Evolutionary conservation across 2,888 invertebrate genomes (phyloP).

Genomic region (Phyllotreta striolata): DNA sequence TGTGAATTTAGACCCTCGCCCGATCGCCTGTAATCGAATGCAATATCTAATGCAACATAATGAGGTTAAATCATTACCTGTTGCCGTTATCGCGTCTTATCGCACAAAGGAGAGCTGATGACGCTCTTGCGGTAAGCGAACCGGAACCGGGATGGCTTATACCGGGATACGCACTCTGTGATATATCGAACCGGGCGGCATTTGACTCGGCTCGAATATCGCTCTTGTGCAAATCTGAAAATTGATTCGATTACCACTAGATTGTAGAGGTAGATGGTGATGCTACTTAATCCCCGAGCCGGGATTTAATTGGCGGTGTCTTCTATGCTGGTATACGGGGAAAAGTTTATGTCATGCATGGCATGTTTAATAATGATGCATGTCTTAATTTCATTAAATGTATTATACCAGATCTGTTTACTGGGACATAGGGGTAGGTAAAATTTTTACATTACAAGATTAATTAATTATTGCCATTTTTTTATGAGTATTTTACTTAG

Average conservation of each 20-base stretch:
- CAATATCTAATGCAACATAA: conserved; percentile 10
- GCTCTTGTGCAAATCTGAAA: background rate
- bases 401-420: too few species aligned
- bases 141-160: conserved; percentile 6
- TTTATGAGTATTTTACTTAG: too few species aligned
- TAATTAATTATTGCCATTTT: too few species aligned
- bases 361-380: too few species aligned
- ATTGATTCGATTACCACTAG: background rate
- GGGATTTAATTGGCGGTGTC: too few species aligned
- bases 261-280: too few species aligned
- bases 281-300: too few species aligned
- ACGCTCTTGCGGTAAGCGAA: conserved; percentile 8
- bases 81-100: conserved; percentile 11
- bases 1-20: conserved; percentile 1
- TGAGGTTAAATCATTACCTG: conserved; percentile 9
- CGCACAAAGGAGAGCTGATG: conserved; percentile 12
- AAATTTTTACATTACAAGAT: too few species aligned
- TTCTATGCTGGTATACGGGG: too few species aligned
- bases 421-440: too few species aligned
- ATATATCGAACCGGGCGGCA: conserved; percentile 3
- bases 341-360: too few species aligned
- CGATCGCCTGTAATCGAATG: conserved; percentile 4
- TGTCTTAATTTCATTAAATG: too few species aligned
- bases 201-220: background rate
- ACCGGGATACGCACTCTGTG: conserved; percentile 2